phyloP scores from a whole-genome alignment of 2,797 vertebrate genomes.

The Gymnodraco acuticeps region DNA sequence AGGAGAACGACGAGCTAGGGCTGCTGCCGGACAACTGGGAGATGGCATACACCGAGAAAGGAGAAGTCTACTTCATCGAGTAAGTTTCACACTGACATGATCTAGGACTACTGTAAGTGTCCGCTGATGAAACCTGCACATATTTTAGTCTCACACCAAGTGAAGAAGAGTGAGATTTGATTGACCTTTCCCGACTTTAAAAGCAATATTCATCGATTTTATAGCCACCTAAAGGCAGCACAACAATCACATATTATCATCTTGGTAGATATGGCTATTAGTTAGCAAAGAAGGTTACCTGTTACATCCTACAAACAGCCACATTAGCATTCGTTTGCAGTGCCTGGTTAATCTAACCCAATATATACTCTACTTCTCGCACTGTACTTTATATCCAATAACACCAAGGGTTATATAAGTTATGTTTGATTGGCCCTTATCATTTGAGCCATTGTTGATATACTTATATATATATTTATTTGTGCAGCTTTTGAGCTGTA shows the following conservation, averaged over 20 bases:
- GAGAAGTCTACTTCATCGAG: conserved; percentile 99
- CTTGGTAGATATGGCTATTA: not conserved
- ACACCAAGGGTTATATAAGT: no score
- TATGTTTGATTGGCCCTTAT: not conserved
- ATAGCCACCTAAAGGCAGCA: not conserved
- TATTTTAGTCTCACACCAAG: not conserved
- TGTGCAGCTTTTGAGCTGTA: not conserved
- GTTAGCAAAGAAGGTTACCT: not conserved
- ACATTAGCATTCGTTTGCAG: not conserved
- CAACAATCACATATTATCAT: not conserved
- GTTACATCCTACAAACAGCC: no score
- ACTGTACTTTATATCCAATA: not conserved
- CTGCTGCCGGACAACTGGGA: conserved; percentile 98
- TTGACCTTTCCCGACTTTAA: not conserved
- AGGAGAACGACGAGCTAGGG: conserved; percentile 93
- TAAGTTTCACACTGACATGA: conserved; percentile 81
- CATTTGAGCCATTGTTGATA: not conserved
- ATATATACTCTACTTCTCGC: not conserved
- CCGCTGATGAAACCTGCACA: not conserved
- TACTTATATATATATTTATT: not conserved
- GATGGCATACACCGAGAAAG: conserved; percentile 99
- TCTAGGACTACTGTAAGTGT: not conserved
- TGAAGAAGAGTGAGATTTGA: no score
- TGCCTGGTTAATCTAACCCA: not conserved
- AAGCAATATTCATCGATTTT: not conserved